A percentile compares a stretch with the other conserved stretches of the same genome.
These are phyloP conservation scores for Drosophila falleni DNA, from an alignment of 2,888 invertebrate species.

Conservation along the genomic window DNA sequence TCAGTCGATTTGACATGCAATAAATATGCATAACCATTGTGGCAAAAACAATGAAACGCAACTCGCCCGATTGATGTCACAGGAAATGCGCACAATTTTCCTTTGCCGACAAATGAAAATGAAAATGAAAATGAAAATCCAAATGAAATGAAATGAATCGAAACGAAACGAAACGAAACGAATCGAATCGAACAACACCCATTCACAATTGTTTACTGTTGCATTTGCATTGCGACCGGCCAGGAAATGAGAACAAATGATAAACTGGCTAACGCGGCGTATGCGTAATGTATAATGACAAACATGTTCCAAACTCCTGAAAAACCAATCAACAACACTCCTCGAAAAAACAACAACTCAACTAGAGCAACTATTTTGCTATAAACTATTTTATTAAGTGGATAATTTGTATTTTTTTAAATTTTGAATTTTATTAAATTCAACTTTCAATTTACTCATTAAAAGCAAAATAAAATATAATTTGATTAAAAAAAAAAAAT, in stretches of 20 bases:
- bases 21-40: conserved; percentile 56
- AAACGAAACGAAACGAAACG: conserved; percentile 27
- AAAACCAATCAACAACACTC: background rate
- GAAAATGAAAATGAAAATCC: too few relatives aligned
- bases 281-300: conserved; percentile 3
- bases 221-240: conserved; percentile 1
- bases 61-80: conserved; percentile 56
- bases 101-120: conserved; percentile 32
- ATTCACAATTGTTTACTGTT: conserved; percentile 1
- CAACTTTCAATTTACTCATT: too few relatives aligned
- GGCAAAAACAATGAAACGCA: conserved; percentile 58
- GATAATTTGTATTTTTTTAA: too few relatives aligned
- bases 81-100: conserved; percentile 66
- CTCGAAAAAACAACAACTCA: background rate
- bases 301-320: background rate
- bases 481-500: too few relatives aligned
- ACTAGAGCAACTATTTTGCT: background rate
- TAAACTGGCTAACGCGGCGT: conserved; percentile 21
- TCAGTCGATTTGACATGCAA: conserved; percentile 13
- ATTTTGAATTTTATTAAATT: too few relatives aligned
- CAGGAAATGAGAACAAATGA: conserved; percentile 24
- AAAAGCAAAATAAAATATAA: too few relatives aligned
- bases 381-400: too few relatives aligned
- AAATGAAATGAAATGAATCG: conserved; percentile 33
- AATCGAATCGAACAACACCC: conserved; percentile 15